Evolutionary conservation across 2,888 invertebrate species (phyloP).

Genomic region (Lasioglossum pauxillum): DNA sequence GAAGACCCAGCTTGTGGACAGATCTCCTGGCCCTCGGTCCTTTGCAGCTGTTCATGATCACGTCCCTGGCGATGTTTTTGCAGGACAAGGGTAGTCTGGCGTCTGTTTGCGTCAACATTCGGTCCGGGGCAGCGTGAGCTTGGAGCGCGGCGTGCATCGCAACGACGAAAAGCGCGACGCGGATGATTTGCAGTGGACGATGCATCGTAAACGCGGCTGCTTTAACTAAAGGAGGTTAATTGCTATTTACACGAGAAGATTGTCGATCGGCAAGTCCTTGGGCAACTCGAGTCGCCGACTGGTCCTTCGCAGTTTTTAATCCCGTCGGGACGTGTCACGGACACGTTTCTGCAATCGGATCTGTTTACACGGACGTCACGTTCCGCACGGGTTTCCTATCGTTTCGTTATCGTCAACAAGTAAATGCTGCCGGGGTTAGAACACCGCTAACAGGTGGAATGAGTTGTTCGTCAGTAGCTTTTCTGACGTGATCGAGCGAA

Average conservation of each 20-base stretch:
- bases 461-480: background rate
- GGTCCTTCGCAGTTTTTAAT: constrained; percentile 67
- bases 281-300: constrained; percentile 35
- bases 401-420: background rate
- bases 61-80: constrained; percentile 43
- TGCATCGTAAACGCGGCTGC: constrained; percentile 15
- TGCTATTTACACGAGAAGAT: constrained; percentile 15
- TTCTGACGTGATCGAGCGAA: background rate
- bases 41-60: constrained; percentile 51
- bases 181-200: constrained; percentile 8
- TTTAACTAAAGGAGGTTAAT: background rate
- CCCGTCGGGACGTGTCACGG: constrained; percentile 64
- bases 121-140: background rate
- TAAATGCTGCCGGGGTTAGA: background rate
- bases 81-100: constrained; percentile 6
- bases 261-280: constrained; percentile 29
- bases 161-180: constrained; percentile 14
- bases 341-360: constrained; percentile 54
- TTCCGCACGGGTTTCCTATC: constrained; percentile 2
- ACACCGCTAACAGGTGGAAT: background rate
- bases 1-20: background rate
- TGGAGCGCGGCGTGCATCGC: background rate
- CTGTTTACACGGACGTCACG: constrained; percentile 49
- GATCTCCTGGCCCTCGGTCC: constrained; percentile 36
- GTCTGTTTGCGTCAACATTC: background rate